Conservation (phyloP, 2,113 vertebrate genomes). For the Rhabdornis inornatus region DNA sequence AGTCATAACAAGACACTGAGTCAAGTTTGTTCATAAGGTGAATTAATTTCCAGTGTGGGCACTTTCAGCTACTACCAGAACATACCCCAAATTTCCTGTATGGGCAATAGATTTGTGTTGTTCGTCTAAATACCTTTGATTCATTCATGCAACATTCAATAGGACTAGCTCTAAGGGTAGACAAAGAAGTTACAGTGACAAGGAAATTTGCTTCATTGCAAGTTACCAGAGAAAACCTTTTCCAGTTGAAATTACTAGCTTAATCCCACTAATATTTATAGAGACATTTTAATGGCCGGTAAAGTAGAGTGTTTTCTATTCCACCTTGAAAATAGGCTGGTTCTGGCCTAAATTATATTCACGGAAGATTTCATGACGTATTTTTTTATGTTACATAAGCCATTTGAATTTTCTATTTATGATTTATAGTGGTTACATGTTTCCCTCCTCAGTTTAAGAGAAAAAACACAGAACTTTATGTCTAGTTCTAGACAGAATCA, state of each 20-base stretch:
- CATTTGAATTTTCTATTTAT: background rate
- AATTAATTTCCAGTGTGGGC: background rate
- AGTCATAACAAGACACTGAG: background rate
- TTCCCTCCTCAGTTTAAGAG: background rate
- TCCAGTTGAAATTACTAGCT: background rate
- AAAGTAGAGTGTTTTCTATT: background rate
- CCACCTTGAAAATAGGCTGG: background rate
- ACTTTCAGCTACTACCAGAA: background rate
- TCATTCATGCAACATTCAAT: background rate
- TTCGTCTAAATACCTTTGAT: background rate
- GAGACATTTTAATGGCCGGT: background rate
- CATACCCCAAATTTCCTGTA: background rate
- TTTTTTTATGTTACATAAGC: background rate
- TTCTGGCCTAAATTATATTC: background rate
- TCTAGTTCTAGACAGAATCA: background rate
- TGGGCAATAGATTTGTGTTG: background rate
- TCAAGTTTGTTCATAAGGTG: background rate
- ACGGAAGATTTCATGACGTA: rapidly evolving
- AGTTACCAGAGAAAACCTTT: background rate
- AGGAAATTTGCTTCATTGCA: background rate
- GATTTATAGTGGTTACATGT: rapidly evolving
- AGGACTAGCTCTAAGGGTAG: background rate
- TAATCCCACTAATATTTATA: background rate
- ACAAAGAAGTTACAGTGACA: background rate
- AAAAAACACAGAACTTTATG: background rate